Percentiles rank a stretch among this genome's conserved stretches.
Conservation (phyloP, 1,140 invertebrate species). For the Neotoxoptera formosana region DNA sequence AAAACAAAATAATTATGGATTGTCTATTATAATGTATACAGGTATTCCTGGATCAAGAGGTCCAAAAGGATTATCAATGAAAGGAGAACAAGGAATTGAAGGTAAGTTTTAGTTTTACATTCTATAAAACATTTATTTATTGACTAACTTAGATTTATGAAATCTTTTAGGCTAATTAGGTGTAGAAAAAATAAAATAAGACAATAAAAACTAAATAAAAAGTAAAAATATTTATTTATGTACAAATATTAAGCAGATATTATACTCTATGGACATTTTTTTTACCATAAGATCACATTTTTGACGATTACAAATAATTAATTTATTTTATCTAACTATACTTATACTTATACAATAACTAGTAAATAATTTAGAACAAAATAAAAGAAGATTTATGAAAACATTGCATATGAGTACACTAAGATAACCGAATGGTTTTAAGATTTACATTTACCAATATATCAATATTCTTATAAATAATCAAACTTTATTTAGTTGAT, state of each 20-base stretch:
- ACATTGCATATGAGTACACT: neutral
- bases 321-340: too few relatives aligned
- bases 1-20: neutral
- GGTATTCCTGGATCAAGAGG: slow-evolving; percentile 69
- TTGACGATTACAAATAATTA: too few relatives aligned
- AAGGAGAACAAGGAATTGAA: slow-evolving; percentile 77
- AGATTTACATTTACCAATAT: neutral
- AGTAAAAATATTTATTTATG: neutral
- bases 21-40: neutral
- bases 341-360: too few relatives aligned
- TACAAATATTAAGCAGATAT: neutral
- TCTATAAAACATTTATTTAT: neutral
- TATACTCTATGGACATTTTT: neutral
- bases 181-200: neutral
- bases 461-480: neutral
- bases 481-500: neutral
- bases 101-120: slow-evolving; percentile 63
- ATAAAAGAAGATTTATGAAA: neutral
- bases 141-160: neutral
- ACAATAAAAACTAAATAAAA: neutral
- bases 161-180: too few relatives aligned
- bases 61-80: slow-evolving; percentile 67
- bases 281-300: neutral
- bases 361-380: neutral
- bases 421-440: neutral